Evolutionary conservation across 2,888 invertebrate genomes (phyloP).

Genomic region (Leistus spinibarbis): DNA sequence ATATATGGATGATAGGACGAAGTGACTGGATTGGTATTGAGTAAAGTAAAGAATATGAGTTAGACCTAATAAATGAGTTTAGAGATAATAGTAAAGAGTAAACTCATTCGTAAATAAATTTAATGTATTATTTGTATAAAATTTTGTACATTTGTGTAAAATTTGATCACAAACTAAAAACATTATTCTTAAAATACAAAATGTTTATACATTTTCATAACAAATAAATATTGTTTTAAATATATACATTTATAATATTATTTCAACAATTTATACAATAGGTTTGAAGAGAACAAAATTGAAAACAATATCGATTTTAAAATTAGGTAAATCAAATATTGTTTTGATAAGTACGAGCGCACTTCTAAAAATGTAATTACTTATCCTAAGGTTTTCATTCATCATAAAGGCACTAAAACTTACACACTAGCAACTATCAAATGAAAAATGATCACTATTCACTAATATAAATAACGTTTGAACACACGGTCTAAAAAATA

Average conservation of each 20-base stretch:
- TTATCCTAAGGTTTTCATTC: not conserved
- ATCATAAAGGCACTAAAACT: not conserved
- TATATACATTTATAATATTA: constrained; percentile 4
- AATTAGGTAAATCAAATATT: not conserved
- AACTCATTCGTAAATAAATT: not conserved
- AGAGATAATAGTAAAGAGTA: not conserved
- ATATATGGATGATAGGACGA: too few relatives aligned
- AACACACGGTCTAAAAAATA: constrained; percentile 5
- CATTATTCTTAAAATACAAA: not conserved
- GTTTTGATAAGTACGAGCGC: not conserved
- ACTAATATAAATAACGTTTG: constrained; percentile 3
- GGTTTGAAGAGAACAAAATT: not conserved
- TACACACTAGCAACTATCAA: constrained; percentile 3
- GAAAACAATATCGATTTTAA: not conserved
- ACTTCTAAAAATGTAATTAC: not conserved
- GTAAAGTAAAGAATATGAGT: too few relatives aligned
- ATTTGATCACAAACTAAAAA: constrained; percentile 28
- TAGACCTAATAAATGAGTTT: too few relatives aligned
- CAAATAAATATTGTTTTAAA: not conserved
- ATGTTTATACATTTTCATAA: constrained; percentile 2
- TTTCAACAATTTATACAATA: constrained; percentile 1
- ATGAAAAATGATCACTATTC: not conserved
- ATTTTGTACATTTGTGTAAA: constrained; percentile 28
- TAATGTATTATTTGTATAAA: constrained; percentile 24
- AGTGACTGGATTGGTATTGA: too few relatives aligned